Evolutionary conservation across 2,888 invertebrate species (phyloP).

Genomic region (Charanyca ferruginea): DNA sequence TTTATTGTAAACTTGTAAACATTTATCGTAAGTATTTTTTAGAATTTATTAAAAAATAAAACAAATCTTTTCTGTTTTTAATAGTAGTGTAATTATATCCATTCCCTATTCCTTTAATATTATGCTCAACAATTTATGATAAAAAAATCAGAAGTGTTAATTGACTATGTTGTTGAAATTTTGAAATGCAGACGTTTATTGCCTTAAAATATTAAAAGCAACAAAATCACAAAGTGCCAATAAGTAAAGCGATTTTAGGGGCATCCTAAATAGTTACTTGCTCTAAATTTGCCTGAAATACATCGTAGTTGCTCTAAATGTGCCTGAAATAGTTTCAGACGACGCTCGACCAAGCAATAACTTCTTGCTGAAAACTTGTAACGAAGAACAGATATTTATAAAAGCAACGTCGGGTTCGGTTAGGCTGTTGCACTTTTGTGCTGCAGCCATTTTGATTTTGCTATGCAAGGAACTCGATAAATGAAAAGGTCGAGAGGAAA

Average conservation of each 20-base stretch:
- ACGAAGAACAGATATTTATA: slow-evolving; percentile 56
- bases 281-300: slow-evolving; percentile 41
- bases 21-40: too few species aligned
- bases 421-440: too few species aligned
- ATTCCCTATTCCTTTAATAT: too few species aligned
- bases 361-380: slow-evolving; percentile 43
- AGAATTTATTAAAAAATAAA: too few species aligned
- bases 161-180: too few species aligned
- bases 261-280: slow-evolving; percentile 12
- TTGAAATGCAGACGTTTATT: too few species aligned
- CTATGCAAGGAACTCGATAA: neutral
- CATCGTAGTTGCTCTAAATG: slow-evolving; percentile 25
- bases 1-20: too few species aligned
- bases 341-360: slow-evolving; percentile 50
- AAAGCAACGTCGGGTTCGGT: slow-evolving; percentile 3
- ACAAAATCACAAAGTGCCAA: slow-evolving; percentile 7
- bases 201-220: slow-evolving; percentile 2
- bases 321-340: slow-evolving; percentile 53
- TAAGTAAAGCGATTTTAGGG: slow-evolving; percentile 29
- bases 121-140: too few species aligned
- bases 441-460: neutral
- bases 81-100: too few species aligned
- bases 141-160: too few species aligned
- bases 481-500: too few species aligned
- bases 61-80: too few species aligned